Evolutionary conservation across 2,113 vertebrate species (phyloP).

Genomic region (Cyphomyrus discorhynchus): DNA sequence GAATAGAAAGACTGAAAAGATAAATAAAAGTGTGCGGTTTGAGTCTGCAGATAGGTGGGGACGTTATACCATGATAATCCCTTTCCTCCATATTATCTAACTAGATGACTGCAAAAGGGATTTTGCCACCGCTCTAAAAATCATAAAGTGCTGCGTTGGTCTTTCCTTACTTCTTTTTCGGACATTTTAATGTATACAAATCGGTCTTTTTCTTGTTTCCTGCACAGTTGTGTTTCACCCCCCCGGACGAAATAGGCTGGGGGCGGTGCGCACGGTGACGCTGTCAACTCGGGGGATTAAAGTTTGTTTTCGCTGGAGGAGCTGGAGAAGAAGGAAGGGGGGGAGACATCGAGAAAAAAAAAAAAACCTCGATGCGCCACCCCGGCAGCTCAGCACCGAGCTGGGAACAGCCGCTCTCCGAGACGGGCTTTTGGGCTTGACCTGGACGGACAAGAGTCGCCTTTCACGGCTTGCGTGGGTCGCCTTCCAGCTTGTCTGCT

Average conservation of each 20-base stretch:
- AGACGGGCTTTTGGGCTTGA: neutral
- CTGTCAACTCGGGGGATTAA: constrained; percentile 8
- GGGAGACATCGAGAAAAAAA: neutral
- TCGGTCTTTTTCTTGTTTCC: neutral
- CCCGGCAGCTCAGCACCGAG: neutral
- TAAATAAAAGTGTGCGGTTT: constrained; percentile 17
- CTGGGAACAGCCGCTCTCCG: neutral
- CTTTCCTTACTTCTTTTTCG: neutral
- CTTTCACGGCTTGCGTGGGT: neutral
- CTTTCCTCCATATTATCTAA: neutral
- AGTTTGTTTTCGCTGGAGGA: neutral
- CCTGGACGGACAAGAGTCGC: neutral
- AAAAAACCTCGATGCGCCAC: neutral
- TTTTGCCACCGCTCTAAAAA: neutral
- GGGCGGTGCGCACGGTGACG: neutral
- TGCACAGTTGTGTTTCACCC: neutral
- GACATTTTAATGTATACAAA: neutral
- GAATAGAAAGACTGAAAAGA: neutral
- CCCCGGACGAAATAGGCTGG: neutral
- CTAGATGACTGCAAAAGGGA: neutral
- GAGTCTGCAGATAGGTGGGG: constrained; percentile 39
- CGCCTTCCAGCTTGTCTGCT: neutral
- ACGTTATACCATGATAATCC: constrained; percentile 32
- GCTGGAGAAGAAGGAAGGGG: neutral
- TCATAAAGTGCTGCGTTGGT: neutral